These are phyloP conservation scores for Morpho achilles DNA, from an alignment of 2,888 invertebrate genomes.

Conservation along the genomic window DNA sequence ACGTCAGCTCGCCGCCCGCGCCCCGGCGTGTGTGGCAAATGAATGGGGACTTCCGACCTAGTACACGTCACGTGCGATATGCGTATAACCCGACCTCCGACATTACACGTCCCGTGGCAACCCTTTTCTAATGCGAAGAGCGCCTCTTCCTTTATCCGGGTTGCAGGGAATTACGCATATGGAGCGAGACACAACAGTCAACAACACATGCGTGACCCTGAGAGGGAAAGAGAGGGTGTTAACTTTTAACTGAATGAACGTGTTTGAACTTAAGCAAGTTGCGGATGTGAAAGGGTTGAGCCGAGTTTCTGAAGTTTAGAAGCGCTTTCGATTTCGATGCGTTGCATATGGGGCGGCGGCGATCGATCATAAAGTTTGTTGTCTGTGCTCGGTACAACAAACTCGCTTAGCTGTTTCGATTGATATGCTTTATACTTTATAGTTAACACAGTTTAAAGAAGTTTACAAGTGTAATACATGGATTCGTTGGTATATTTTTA, in stretches of 20 bases:
- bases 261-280: conserved; percentile 63
- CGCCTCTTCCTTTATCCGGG: conserved; percentile 37
- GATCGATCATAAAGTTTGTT: conserved; percentile 61
- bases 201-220: conserved; percentile 59
- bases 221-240: conserved; percentile 55
- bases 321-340: conserved; percentile 65
- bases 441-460: no score
- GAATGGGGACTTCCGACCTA: conserved; percentile 52
- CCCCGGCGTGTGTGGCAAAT: conserved; percentile 33
- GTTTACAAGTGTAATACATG: no score
- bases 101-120: conserved; percentile 25
- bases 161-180: conserved; percentile 56
- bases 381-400: conserved; percentile 40
- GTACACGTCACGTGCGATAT: conserved; percentile 50
- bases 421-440: conserved; percentile 22
- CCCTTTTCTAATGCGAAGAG: conserved; percentile 28
- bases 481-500: no score
- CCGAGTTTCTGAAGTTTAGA: conserved; percentile 54
- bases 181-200: conserved; percentile 46
- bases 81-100: conserved; percentile 44
- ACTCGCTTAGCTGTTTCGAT: conserved; percentile 36
- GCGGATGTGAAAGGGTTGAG: conserved; percentile 65
- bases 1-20: conserved; percentile 37
- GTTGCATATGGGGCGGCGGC: conserved; percentile 64
- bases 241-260: conserved; percentile 64